Evolutionary conservation across 2,797 vertebrate species (phyloP), one percentile per base, ranked within the genome.

Genomic region (Ispidina picta): DNA sequence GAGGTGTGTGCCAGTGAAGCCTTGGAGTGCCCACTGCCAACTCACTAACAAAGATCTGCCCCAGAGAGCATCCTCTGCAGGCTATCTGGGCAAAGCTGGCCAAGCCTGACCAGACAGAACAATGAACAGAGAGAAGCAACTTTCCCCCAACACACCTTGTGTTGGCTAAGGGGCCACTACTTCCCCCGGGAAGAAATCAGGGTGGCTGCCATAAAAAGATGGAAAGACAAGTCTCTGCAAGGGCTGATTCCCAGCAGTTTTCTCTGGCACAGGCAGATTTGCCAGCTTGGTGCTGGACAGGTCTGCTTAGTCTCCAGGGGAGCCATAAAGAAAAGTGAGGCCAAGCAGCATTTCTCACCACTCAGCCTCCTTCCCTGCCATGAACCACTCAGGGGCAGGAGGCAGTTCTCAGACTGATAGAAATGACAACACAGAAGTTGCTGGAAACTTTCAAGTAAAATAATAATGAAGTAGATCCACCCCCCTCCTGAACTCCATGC

Each of bases 181-280:
- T 81, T 77, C 56, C 6, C 16, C 46, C 26, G 8, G n/a, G 26
- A 69, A 60, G 37, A 52, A 65, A 72, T 13, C 41, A 25, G 29
- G 39, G 33, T 20, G 25, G 17, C 15, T 63, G 33, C 19, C 28
- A 49, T 7, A 17, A 37, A 35, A 52, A 48, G 51, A 55, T 18
- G 26, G 21, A 17, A 91, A 68, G 62, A 51, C 48, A 46, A 63
- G 28, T 31, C 52, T 58, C 23, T 26, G 28, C 59, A 17, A 44
- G 56, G 46, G 79, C 12, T 0, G 1, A 49, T 10, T 80, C 37
- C 63, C 23, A 51, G 29, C 1, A 0, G 2, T 1, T 89, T 44
- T 17, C 62, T 74, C 3, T 0, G 26, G 28, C 1, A 13, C 18
- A 28, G 59, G 3, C 6, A 13, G 44, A 78, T 31, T 28, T 35